Percentiles rank a stretch among this genome's conserved stretches.
Conservation (phyloP, 2,797 vertebrate species). For the Pseudochromis fuscus region DNA sequence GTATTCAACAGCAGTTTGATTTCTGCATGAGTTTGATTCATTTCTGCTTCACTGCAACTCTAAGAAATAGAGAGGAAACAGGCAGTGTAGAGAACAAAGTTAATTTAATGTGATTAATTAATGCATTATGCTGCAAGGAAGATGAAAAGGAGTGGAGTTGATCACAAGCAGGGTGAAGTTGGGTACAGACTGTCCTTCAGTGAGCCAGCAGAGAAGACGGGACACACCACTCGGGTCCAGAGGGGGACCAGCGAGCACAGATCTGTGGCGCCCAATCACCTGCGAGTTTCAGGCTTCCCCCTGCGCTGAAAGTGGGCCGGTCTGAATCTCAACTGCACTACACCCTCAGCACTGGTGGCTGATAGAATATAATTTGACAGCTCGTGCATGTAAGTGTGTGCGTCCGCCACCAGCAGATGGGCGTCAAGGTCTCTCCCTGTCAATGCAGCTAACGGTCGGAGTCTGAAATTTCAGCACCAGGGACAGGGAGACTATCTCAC, state of each 20-base stretch:
- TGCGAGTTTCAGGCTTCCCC: constrained; percentile 39
- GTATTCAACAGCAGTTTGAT: not conserved
- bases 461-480: constrained; percentile 69
- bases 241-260: constrained; percentile 31
- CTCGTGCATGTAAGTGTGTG: constrained; percentile 4
- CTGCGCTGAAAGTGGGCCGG: constrained; percentile 38
- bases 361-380: constrained; percentile 55
- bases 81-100: not conserved
- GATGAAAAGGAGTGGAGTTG: not conserved
- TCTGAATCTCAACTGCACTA: constrained; percentile 62
- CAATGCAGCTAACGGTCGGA: constrained; percentile 43
- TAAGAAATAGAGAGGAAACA: not conserved
- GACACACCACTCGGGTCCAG: constrained; percentile 29
- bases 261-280: constrained; percentile 29
- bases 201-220: constrained; percentile 38
- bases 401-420: constrained; percentile 13
- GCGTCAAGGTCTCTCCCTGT: constrained; percentile 55
- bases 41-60: not conserved
- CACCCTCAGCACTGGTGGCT: constrained; percentile 28
- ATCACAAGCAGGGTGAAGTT: constrained; percentile 20
- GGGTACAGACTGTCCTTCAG: constrained; percentile 56
- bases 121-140: not conserved
- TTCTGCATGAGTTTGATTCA: too few species aligned
- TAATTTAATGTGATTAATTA: not conserved
- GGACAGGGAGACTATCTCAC: constrained; percentile 53